Base-by-base conservation (phyloP, 1,140 invertebrate species). In the Aphidius ervi region DNA sequence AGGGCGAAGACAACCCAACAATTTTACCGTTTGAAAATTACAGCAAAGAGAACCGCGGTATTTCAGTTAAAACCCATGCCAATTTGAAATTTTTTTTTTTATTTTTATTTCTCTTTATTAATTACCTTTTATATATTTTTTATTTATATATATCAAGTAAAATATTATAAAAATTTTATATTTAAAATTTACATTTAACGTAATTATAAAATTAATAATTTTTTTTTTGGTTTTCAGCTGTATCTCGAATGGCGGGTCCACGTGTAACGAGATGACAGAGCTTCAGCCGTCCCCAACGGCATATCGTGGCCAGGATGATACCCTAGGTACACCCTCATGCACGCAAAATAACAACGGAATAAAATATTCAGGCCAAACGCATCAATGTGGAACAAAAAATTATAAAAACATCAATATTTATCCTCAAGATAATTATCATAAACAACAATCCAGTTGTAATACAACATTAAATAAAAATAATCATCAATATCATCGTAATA, bases 231-330 rank as follows among this genome's bases (percentile, higher is more conserved):
- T 61, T 71, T 58, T 42, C 67, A 80, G 78, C 75, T 76, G 75
- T 73, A 74, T 76, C 68, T 73, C 77, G 74, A 70, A 80, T 80
- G 78, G 78, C 74, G 77, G 75, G 76, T 74, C 72, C 71, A 69
- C 77, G 59, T 70, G 71, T 74, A 75, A 78, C 74, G 82, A 81
- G 73, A 82, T 82, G 72, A 82, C 82, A 67, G 82, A 83, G 75
- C 70, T 83, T 67, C 78, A 81, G 64, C 74, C 75, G 72, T 77
- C 76, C 67, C 73, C 76, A 65, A 68, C 76, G 65, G 76, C 77
- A 71, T 75, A 75, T 72, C 70, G 76, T 70, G 67, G 76, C 64
- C 77, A 78, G 73, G 76, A 77, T 74, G 78, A 75, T 66, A 74
- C 79, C 70, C 73, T 76, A 67, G 74, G 74, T 61, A 73, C 73